phyloP scores from a whole-genome alignment of 1,140 invertebrate species.

The Latrodectus geometricus region DNA sequence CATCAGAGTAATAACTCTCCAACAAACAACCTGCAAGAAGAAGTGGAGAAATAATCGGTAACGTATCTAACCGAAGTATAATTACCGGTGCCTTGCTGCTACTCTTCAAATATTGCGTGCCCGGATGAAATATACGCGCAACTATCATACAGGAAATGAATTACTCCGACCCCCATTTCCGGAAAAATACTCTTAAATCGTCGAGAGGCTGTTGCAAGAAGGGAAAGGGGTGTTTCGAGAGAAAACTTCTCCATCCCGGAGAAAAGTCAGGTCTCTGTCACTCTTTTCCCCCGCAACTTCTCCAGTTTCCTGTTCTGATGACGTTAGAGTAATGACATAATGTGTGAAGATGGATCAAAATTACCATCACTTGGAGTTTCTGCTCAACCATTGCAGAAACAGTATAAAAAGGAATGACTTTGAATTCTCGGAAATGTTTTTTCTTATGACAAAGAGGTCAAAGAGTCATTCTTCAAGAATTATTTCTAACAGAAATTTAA shows the following conservation, averaged over 20 bases:
- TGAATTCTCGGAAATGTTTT: too few relatives aligned
- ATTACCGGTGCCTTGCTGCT: conserved; percentile 5
- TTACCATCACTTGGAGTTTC: conserved; percentile 25
- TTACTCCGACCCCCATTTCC: background rate
- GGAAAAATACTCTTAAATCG: conserved; percentile 26
- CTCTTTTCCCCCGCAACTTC: background rate
- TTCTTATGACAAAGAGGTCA: too few relatives aligned
- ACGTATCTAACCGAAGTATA: background rate
- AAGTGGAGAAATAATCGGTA: conserved; percentile 16
- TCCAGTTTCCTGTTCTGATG: background rate
- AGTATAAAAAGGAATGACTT: too few relatives aligned
- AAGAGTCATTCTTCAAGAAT: too few relatives aligned
- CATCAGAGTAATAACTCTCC: background rate
- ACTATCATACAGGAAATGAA: conserved; percentile 13
- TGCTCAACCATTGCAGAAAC: too few relatives aligned
- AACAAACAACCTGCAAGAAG: background rate
- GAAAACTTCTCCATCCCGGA: conserved; percentile 2
- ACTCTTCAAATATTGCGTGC: background rate
- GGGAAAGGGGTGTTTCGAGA: conserved; percentile 2
- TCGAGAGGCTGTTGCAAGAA: background rate
- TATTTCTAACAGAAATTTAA: too few relatives aligned
- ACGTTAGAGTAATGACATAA: conserved; percentile 30
- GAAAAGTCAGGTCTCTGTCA: conserved; percentile 31
- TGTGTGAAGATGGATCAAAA: conserved; percentile 9
- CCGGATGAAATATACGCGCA: background rate